Base-by-base conservation (phyloP, 2,797 vertebrate species). In the Simalia tracyae region DNA sequence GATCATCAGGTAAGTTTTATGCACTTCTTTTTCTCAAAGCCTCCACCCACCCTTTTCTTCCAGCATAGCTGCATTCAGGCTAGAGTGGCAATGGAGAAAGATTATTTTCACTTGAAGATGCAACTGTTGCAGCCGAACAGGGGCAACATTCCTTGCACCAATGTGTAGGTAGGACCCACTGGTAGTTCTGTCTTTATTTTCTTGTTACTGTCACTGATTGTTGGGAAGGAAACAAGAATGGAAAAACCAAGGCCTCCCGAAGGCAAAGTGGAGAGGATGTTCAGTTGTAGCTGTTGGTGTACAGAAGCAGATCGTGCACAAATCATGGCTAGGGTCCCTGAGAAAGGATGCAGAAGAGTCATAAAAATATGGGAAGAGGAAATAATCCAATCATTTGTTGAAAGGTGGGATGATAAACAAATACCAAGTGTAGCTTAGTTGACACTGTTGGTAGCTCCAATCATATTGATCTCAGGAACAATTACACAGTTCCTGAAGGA, bases 1-100 rank as follows among this genome's bases (percentile, higher is more conserved):
- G 96, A 95, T 96, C 76, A 97, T 84, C 97, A 98, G 97, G 98
- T 98, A 86, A 66, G 87, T 57, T 89, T 60, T 12, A 42, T 7
- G 5, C 24, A 15, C 6, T 63, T 61, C 24, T 19, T 42, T 57
- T 26, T 26, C 72, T 54, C 19, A 81, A 81, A 36, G 4, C 1
- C n/a, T 0, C 2, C n/a, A 7, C 9, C 7, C 31, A 31, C 15
- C 10, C 3, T 15, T 56, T 87, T 1, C 50, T 84, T 57, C 26
- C 24, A 86, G 54, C 61, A 68, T 9, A 68, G 31, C 31, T 60
- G 24, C 19, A 14, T 14, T 59, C 63, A 88, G 66, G n/a, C 60
- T 10, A 42, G 54, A 56, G 54, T 17, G 31, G 28, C 24, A 63
- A 36, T 60, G 24, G 26, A 46, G 22, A 59, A 24, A 42, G 36